phyloP scores from a whole-genome alignment of 2,797 vertebrate species.

The Picus viridis region DNA sequence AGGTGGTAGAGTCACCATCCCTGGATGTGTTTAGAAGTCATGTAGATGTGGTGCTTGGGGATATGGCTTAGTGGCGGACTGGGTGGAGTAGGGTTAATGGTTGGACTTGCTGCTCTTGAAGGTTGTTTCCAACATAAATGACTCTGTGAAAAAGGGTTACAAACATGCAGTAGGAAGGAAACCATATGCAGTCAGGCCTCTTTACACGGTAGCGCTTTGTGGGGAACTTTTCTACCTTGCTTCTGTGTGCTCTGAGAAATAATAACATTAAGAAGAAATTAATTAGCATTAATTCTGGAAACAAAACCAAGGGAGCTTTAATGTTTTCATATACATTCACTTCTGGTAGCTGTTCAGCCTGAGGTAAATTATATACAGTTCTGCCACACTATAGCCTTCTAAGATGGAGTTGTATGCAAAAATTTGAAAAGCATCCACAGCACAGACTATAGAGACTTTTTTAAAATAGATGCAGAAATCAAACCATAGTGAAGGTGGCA shows the following conservation, averaged over 20 bases:
- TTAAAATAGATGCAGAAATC: constrained; percentile 61
- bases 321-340: not conserved
- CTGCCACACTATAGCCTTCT: not conserved
- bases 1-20: no score
- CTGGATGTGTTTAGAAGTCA: no score
- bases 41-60: no score
- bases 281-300: not conserved
- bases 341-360: not conserved
- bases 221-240: not conserved
- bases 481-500: constrained; percentile 54
- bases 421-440: constrained; percentile 22
- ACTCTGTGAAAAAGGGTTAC: not conserved
- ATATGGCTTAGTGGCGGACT: no score
- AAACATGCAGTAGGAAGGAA: not conserved
- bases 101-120: no score
- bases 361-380: not conserved
- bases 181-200: not conserved
- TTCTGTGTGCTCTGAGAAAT: not conserved
- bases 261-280: not conserved
- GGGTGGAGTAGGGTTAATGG: no score
- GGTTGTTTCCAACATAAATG: no score
- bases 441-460: not conserved
- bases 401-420: constrained; percentile 37
- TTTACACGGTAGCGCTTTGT: not conserved
- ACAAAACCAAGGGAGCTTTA: not conserved